Evolutionary conservation across 2,888 invertebrate species (phyloP).

Genomic region (Metellina segmentata): DNA sequence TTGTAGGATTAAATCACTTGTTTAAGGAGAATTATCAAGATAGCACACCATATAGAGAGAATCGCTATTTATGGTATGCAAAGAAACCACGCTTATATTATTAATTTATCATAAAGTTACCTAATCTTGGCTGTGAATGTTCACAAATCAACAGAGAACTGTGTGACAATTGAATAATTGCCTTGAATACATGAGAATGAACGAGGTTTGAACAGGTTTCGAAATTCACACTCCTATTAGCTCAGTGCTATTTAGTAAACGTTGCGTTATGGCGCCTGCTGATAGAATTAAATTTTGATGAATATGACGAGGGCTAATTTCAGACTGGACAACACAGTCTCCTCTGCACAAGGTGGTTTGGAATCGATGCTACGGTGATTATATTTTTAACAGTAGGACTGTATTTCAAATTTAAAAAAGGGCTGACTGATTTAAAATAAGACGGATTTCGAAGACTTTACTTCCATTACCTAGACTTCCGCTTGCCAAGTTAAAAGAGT

Average conservation of each 20-base stretch:
- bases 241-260: conserved; percentile 41
- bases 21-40: too few species aligned
- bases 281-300: conserved; percentile 48
- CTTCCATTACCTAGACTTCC: too few species aligned
- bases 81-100: not conserved
- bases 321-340: not conserved
- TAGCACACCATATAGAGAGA: too few species aligned
- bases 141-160: not conserved
- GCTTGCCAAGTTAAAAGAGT: too few species aligned
- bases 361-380: too few species aligned
- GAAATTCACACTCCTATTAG: conserved; percentile 62
- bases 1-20: too few species aligned
- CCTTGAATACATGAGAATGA: conserved; percentile 49
- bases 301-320: conserved; percentile 37
- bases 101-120: conserved; percentile 16
- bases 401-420: too few species aligned
- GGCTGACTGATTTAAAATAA: too few species aligned
- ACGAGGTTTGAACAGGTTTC: conserved; percentile 21
- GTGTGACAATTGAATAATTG: conserved; percentile 53
- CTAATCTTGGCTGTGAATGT: not conserved
- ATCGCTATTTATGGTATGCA: too few species aligned
- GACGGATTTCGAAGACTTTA: too few species aligned
- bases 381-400: too few species aligned
- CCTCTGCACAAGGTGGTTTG: not conserved
- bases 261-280: conserved; percentile 21